phyloP scores from a whole-genome alignment of 2,888 invertebrate species.

The Syrista parreyssii region DNA sequence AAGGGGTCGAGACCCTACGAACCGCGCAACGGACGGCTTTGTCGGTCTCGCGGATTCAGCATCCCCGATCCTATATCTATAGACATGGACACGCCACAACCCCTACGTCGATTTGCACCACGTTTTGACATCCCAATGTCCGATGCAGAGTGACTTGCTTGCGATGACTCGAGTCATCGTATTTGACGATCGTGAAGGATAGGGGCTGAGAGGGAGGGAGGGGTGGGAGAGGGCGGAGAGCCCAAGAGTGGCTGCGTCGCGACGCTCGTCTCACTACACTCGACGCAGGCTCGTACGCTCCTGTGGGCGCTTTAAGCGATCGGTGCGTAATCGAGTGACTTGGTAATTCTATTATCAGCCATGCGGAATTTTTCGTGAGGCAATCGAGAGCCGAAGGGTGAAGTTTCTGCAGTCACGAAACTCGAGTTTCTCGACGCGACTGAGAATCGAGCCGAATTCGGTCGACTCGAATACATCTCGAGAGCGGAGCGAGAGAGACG shows the following conservation, averaged over 20 bases:
- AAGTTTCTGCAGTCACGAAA: not conserved
- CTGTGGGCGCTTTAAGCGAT: not conserved
- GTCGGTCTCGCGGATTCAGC: constrained; percentile 20
- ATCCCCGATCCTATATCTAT: constrained; percentile 13
- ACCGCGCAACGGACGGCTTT: not conserved
- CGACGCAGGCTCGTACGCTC: not conserved
- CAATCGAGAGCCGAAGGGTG: constrained; percentile 1
- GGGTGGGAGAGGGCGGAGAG: too few species aligned
- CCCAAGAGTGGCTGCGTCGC: too few species aligned
- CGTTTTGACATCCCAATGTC: constrained; percentile 34
- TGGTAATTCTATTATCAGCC: constrained; percentile 14
- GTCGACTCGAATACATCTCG: too few species aligned
- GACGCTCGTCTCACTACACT: too few species aligned
- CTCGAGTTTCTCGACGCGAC: too few species aligned
- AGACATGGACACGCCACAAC: constrained; percentile 3
- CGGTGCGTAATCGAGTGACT: constrained; percentile 1
- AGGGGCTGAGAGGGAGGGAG: too few species aligned
- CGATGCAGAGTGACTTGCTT: constrained; percentile 28
- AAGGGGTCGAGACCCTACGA: constrained; percentile 27
- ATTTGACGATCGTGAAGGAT: not conserved
- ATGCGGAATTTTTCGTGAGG: constrained; percentile 1
- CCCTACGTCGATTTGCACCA: constrained; percentile 7
- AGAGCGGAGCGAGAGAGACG: too few species aligned
- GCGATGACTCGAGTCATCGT: constrained; percentile 16
- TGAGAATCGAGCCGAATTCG: too few species aligned